Base-by-base conservation (phyloP, 53 echinoderm and acorn worm genomes). In the Holothuria scabra region DNA sequence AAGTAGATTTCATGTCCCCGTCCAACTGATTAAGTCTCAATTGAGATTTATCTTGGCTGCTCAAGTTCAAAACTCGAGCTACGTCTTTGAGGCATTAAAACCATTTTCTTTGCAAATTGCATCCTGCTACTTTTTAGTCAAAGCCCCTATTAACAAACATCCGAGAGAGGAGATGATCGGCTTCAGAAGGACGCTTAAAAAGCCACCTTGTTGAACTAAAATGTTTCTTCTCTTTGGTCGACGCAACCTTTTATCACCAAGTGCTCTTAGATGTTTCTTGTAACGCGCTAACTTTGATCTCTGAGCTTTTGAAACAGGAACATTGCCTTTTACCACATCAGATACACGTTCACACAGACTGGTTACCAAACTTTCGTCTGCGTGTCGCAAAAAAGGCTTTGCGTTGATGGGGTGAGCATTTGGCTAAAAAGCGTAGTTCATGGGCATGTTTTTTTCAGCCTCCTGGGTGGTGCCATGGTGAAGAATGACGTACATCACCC, bases 41-140 rank as follows among this genome's bases (percentile, higher is more conserved):
- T 11, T 63, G 83, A 19, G 44, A 28, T 28, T 63, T 74, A 9
- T 74, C 74, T 55, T 37, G 9, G 2, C 19, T 29, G 28, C 41
- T 46, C 46, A 86, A 72, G 16, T 93, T 86, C 5, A 93, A 38
- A 24, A 65, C 79, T 2, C 83, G 56, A 0, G 84, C 64, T 13
- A 91, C 63, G 33, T 88, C 89, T 12, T n/a, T 86, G 83, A 7
- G 91, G 94, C 13, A 95, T 92, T 0, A 95, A 52, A 20, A 88
- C 88, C 88, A 88, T 86, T 84, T 95, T 95, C 76, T 91, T 90
- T 5, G 90, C 48, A 35, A 84, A 74, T 9, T 92, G 80, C 95
- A 90, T 89, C 13, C 46, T 76, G 12, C 25, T 76, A 52, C 56
- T 19, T n/a, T 76, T 2, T 23, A 12, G 55, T 52, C 75, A 75